Evolutionary conservation across 2,888 invertebrate genomes (phyloP), one percentile per base, ranked within the genome.

Genomic region (Cloeon dipterum): DNA sequence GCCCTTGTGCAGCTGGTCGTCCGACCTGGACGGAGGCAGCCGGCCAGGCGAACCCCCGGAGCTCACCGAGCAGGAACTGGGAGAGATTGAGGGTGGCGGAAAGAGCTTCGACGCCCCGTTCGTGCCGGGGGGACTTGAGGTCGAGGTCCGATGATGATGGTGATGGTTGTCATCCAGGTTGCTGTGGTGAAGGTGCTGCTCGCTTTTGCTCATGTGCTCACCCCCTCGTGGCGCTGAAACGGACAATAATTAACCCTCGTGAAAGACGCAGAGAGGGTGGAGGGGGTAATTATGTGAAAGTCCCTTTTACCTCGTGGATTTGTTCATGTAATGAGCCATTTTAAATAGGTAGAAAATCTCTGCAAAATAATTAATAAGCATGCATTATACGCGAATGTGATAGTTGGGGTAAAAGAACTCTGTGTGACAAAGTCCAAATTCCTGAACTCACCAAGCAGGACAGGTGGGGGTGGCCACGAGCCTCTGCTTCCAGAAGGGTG

Each of bases 1-100:
- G 7, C 39, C 25, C 5, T 19, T 36, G 32, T 43, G 63, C 5
- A 83, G 55, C 1, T 75, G 76, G 47, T 83, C 82, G 50, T 83
- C 82, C 42, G 81, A 82, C 35, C 76, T 65, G 0, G 81, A 81
- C 0, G 81, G 76, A 4, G 76, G 75, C 35, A 81, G 55, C 21
- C 75, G 62, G 17, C 29, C 8, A 5, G 29, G 29, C 7, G 29
- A 29, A 29, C 29, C 29, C n/a, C n/a, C n/a, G n/a, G n/a, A n/a
- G 55, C 51, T 59, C 51, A 54, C 62, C 42, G 49, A 56, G 49
- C 14, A 54, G 3, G 52, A 50, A 1, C 47, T 46, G 2, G 48
- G 48, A 5, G 54, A 52, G 3, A 45, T 16, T 13, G n/a, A 29
- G 13, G 7, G 14, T 5, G 29, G 29, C 7, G 29, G 29, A 29